Evolutionary conservation across 2,888 invertebrate genomes (phyloP).

Genomic region (Himalopsyche tibetana): DNA sequence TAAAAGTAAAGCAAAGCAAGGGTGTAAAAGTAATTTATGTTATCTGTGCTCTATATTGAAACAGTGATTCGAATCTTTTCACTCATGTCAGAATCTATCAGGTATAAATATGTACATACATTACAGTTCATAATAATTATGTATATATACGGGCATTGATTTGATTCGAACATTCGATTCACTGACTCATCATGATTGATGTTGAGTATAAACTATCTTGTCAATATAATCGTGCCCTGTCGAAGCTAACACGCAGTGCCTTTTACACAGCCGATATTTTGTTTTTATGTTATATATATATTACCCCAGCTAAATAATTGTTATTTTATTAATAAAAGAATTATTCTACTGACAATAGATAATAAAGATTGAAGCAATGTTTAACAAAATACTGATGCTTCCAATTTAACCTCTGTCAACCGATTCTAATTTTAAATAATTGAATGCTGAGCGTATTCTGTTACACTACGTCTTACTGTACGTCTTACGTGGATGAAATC

Average conservation of each 20-base stretch:
- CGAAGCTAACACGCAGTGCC: neutral
- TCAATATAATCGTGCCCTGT: neutral
- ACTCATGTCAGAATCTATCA: neutral
- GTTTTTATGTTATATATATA: too few species aligned
- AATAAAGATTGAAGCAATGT: too few species aligned
- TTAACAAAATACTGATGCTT: too few species aligned
- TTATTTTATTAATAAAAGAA: too few species aligned
- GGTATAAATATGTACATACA: neutral
- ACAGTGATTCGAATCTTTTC: neutral
- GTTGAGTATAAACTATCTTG: neutral
- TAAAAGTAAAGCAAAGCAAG: neutral
- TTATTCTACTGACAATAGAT: too few species aligned
- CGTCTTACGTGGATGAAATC: too few species aligned
- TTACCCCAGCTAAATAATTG: too few species aligned
- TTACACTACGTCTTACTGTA: too few species aligned
- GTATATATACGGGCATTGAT: neutral
- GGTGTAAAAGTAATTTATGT: neutral
- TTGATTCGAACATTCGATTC: slow-evolving; percentile 1
- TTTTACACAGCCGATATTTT: too few species aligned
- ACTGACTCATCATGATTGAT: slow-evolving; percentile 8
- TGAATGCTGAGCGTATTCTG: too few species aligned
- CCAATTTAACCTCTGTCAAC: too few species aligned
- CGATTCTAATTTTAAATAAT: too few species aligned
- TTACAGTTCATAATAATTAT: neutral
- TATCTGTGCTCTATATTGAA: neutral